A percentile compares a stretch with the other conserved stretches of the same genome.
Evolutionary conservation across 2,113 vertebrate genomes (phyloP).

Genomic region (Hydrolagus affinis): DNA sequence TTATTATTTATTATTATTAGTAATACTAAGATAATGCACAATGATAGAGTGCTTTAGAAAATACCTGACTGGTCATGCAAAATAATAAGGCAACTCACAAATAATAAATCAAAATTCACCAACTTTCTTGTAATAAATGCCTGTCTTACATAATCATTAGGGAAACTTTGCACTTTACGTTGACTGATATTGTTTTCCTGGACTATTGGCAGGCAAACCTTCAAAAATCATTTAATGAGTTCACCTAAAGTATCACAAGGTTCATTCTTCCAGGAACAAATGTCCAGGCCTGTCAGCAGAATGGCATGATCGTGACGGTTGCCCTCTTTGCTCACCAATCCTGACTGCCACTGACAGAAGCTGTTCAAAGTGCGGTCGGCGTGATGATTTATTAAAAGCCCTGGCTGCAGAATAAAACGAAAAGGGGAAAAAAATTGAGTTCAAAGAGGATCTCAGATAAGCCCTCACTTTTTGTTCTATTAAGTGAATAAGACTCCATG

Average conservation of each 20-base stretch:
- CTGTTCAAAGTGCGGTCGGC: constrained; percentile 81
- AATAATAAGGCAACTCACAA: neutral
- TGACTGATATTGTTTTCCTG: neutral
- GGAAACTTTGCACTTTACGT: too few relatives aligned
- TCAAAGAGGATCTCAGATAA: constrained; percentile 24
- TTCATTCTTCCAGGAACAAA: constrained; percentile 87
- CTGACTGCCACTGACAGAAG: constrained; percentile 87
- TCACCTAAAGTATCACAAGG: constrained; percentile 81
- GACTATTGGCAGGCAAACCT: neutral
- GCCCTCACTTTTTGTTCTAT: neutral
- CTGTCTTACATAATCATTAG: neutral
- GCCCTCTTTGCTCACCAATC: constrained; percentile 63
- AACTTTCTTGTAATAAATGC: neutral
- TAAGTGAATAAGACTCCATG: constrained; percentile 29
- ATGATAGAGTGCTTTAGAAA: neutral
- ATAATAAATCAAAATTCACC: neutral
- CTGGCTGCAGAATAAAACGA: constrained; percentile 54
- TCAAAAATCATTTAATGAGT: constrained; percentile 15
- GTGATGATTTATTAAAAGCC: constrained; percentile 77
- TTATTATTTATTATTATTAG: too few relatives aligned
- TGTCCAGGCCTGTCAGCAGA: constrained; percentile 78
- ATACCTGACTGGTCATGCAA: neutral
- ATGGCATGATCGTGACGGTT: constrained; percentile 79
- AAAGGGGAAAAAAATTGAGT: constrained; percentile 1
- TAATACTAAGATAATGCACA: neutral